These are phyloP conservation scores for Orestias chungarensis DNA, from an alignment of 2,797 vertebrate genomes.

Conservation along the genomic window DNA sequence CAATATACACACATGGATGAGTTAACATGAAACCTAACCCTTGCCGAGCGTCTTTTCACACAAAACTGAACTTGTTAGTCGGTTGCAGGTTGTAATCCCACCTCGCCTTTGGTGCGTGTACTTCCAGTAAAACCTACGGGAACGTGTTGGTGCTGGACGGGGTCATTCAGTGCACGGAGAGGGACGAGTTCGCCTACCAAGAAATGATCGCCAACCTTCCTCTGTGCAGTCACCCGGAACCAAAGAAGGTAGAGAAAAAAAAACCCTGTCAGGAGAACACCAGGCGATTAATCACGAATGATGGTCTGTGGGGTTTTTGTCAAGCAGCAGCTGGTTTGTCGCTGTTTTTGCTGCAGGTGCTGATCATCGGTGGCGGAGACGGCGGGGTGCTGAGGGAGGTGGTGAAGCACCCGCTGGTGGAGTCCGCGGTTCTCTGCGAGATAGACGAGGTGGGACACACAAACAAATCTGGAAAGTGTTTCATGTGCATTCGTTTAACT, in stretches of 20 bases:
- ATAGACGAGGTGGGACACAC: conserved; percentile 89
- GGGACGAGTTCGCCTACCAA: conserved; percentile 97
- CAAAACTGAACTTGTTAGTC: background rate
- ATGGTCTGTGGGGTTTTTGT: no score
- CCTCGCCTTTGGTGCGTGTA: background rate
- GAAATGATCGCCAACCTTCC: conserved; percentile 98
- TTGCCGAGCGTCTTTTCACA: background rate
- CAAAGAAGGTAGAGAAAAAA: conserved; percentile 97
- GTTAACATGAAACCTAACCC: background rate
- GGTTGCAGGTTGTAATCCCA: background rate
- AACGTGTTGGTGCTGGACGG: conserved; percentile 96
- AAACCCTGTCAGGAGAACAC: background rate
- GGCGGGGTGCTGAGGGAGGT: conserved; percentile 95
- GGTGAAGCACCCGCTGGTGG: conserved; percentile 91
- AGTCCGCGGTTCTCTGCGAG: conserved; percentile 93
- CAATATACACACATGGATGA: background rate
- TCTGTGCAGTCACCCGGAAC: conserved; percentile 91
- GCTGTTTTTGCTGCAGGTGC: conserved; percentile 79
- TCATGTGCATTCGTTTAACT: no score
- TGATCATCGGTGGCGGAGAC: conserved; percentile 96
- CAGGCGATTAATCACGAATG: rapidly evolving
- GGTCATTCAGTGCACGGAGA: conserved; percentile 97
- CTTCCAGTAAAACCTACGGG: conserved; percentile 92
- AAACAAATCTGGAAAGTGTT: no score
- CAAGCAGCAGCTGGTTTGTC: background rate